Percentiles rank a stretch among this genome's conserved stretches.
Evolutionary conservation across 2,113 vertebrate genomes (phyloP).

Genomic region (Tragulus kanchil): DNA sequence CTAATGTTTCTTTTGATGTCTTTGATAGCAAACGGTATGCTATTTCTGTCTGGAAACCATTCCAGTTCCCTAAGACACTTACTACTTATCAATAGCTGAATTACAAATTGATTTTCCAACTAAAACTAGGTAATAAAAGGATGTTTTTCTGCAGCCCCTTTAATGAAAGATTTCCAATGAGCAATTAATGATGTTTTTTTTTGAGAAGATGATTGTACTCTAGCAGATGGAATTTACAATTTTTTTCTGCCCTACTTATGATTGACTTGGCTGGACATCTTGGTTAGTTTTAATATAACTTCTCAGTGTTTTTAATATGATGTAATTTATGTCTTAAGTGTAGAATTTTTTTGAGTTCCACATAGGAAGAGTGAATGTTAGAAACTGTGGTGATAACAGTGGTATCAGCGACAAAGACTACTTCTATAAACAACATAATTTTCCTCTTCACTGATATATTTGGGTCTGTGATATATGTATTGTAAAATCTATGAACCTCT

Average conservation of each 20-base stretch:
- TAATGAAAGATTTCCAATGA: slow-evolving; percentile 62
- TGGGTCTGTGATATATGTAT: neutral
- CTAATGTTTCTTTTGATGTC: neutral
- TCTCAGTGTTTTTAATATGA: neutral
- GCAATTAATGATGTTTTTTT: slow-evolving; percentile 51
- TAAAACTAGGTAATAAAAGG: slow-evolving; percentile 41
- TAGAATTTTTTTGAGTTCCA: neutral
- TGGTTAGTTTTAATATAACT: slow-evolving; percentile 39
- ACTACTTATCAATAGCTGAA: slow-evolving; percentile 16
- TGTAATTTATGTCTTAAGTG: slow-evolving; percentile 24
- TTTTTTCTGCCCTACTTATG: slow-evolving; percentile 27
- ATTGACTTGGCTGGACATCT: slow-evolving; percentile 44
- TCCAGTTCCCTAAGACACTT: neutral
- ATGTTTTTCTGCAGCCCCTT: neutral
- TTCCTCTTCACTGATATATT: neutral
- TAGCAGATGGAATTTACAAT: slow-evolving; percentile 26
- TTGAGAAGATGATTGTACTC: slow-evolving; percentile 33
- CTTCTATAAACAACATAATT: neutral
- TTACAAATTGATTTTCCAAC: slow-evolving; percentile 33
- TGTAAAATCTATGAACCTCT: neutral
- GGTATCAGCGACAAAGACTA: neutral
- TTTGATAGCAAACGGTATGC: neutral
- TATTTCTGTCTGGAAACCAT: neutral
- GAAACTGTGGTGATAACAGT: neutral
- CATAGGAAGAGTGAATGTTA: neutral